Evolutionary conservation across 2,888 invertebrate genomes (phyloP).

Genomic region (Caenorhabditis sulstoni): DNA sequence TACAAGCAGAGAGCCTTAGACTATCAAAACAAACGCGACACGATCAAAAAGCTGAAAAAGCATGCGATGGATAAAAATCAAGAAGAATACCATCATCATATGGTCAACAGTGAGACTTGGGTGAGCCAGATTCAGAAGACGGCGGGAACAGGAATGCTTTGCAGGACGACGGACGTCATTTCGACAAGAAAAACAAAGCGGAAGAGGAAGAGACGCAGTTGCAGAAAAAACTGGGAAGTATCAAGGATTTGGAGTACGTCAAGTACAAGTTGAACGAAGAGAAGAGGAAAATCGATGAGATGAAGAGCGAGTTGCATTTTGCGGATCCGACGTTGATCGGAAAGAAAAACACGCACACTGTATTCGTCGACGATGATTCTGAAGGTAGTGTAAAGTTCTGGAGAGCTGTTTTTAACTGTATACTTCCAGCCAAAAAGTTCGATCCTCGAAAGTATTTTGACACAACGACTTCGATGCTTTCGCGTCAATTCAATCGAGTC

Average conservation of each 20-base stretch:
- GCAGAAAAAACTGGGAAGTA: conserved; percentile 90
- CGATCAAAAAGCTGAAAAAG: conserved; percentile 88
- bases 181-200: conserved; percentile 63
- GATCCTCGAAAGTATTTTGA: conserved; percentile 86
- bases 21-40: conserved; percentile 86
- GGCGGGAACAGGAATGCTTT: conserved; percentile 5
- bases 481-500: conserved; percentile 86
- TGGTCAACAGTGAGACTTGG: conserved; percentile 90
- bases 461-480: conserved; percentile 87
- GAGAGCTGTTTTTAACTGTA: neutral
- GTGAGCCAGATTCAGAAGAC: conserved; percentile 68
- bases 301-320: conserved; percentile 75
- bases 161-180: conserved; percentile 67
- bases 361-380: conserved; percentile 75
- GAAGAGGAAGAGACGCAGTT: conserved; percentile 86
- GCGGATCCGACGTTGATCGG: conserved; percentile 59
- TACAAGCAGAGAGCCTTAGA: conserved; percentile 79
- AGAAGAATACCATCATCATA: conserved; percentile 98
- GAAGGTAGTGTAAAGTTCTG: conserved; percentile 37
- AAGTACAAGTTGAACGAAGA: conserved; percentile 85
- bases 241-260: conserved; percentile 93
- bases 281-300: conserved; percentile 77
- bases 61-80: conserved; percentile 94
- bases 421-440: conserved; percentile 83
- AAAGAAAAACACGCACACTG: conserved; percentile 69